Base-by-base conservation (phyloP, 2,113 vertebrate genomes). In the Pedionomus torquatus region DNA sequence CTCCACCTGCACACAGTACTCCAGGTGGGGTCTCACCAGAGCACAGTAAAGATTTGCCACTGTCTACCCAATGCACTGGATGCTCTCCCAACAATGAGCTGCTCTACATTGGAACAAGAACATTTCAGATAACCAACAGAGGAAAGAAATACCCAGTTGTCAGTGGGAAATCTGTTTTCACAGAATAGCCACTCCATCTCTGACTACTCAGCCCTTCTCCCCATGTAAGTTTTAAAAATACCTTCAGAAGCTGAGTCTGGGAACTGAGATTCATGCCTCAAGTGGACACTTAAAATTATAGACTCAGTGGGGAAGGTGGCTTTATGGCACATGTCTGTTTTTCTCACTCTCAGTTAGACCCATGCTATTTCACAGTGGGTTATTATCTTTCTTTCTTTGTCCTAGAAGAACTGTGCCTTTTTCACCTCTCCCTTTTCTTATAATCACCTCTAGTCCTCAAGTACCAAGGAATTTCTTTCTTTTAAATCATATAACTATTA, bases 101-200 rank as follows among this genome's bases (percentile, higher is more conserved):
- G 1, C 10, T 93, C 26, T 37, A 14, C 30, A 18, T 9, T 0
- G 3, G 19, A 72, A 80, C 0, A 0, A 70, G 31, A 49, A 72
- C 0, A 0, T 49, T 88, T 24, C 49, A 41, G 44, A 20, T 33
- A 86, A 70, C 13, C 21, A 17, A 25, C 20, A 72, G 35, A 72
- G 9, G 57, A 88, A 16, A 96, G 57, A 83, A 77, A 83, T 41
- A 85, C 3, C 2, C 8, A 31, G 16, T 16, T 79, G 33, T 65
- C 66, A 69, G 46, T 41, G 26, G 21, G 52, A 84, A 95, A 60
- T 23, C 31, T 31, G 41, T 49, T 92, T 81, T n/a, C 26, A 39
- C 10, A 49, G 52, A 65, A 35, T 6, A 86, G 21, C 13, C 17
- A 31, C 33, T 69, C 44, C 58, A 20, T 15, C 25, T 70, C 58